Base-by-base conservation (phyloP, 2,113 vertebrate species). In the Chloebia gouldiae region DNA sequence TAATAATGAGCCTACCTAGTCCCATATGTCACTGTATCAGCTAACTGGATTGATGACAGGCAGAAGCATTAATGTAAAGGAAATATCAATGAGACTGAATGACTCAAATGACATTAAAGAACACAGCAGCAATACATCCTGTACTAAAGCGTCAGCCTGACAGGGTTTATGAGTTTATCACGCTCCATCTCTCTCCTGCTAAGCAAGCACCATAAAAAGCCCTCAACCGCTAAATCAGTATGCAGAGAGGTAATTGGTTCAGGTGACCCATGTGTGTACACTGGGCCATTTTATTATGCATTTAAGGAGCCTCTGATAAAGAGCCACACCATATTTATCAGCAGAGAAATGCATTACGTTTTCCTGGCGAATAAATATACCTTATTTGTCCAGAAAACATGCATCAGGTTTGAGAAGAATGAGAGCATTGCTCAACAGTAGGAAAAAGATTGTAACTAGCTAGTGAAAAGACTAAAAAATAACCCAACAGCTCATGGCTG, bases 151-250 rank as follows among this genome's bases (percentile, higher is more conserved):
- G 1, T 71, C 73, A 78, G 61, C 63, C 59, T 77, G 79, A 70
- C 81, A 86, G 78, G 78, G 60, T 72, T 88, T 95, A 87, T 64
- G 57, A 69, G 86, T 70, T 96, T 72, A 95, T 91, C 92, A 94
- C 1, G 27, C 84, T 94, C 56, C 7, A 1, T 9, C 56, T 90
- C 60, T 31, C 69, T 68, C 90, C 78, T 86, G 86, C 90, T 95
- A 94, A 89, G 86, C 49, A 94, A 91, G 90, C 35, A 85, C 71
- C 82, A 91, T 95, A 93, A 97, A 97, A 97, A 90, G 54, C 75
- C 23, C 57, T 88, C 93, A 85, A 79, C 24, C 13, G 3, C 87
- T 84, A 81, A 97, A 96, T 90, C 57, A 81, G 39, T 50, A 53
- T 45, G 53, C 54, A 88, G 79, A 93, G 73, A 86, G 15, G 57